Conservation (phyloP, 2,797 vertebrate genomes). For the Karalla daura region DNA sequence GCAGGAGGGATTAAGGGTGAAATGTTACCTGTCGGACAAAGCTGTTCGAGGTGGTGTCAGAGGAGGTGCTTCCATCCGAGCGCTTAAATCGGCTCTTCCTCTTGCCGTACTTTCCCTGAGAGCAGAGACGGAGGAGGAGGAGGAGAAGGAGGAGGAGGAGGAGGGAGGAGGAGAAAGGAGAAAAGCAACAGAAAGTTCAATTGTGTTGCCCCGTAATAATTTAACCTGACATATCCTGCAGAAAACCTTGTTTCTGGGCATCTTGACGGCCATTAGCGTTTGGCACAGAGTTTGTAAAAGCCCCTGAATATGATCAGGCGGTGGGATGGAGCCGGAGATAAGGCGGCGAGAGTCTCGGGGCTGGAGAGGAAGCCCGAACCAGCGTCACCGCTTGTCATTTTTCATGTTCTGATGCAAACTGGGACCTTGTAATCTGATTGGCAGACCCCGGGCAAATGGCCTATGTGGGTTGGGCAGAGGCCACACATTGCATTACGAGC, state of each 20-base stretch:
- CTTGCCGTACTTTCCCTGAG: conserved; percentile 93
- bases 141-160: not conserved
- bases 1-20: conserved; percentile 38
- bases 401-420: conserved; percentile 72
- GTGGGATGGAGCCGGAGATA: conserved; percentile 44
- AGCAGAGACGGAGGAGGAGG: not conserved
- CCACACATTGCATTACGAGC: conserved; percentile 74
- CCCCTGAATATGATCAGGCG: conserved; percentile 38
- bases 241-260: conserved; percentile 32
- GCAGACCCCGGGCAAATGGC: conserved; percentile 73
- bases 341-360: conserved; percentile 36
- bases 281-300: conserved; percentile 27
- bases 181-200: conserved; percentile 36
- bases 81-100: conserved; percentile 97
- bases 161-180: conserved; percentile 2
- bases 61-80: conserved; percentile 96
- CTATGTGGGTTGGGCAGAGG: conserved; percentile 72
- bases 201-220: conserved; percentile 13
- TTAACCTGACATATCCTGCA: conserved; percentile 29
- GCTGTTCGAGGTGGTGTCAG: conserved; percentile 98
- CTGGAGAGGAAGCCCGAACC: conserved; percentile 34
- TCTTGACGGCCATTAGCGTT: conserved; percentile 40
- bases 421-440: conserved; percentile 82
- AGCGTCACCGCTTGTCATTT: conserved; percentile 72
- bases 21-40: conserved; percentile 94